Evolutionary conservation across 2,113 vertebrate species (phyloP), one percentile per base, ranked within the genome.

Genomic region (Todiramphus chloris): DNA sequence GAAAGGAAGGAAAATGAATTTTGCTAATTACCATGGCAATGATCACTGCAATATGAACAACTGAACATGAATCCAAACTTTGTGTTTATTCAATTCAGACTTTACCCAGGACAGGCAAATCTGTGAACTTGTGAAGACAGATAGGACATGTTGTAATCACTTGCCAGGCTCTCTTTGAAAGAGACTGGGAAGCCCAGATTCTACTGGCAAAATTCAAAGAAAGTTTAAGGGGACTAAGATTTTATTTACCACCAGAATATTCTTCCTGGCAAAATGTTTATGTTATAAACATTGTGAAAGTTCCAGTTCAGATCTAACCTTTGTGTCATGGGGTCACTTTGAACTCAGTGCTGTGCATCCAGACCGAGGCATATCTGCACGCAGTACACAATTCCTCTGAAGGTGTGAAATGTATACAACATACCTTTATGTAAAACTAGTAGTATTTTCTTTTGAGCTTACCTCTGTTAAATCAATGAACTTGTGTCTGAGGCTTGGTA

Each of bases 391-490:
- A 5, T 43, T 76, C 46, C 60, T 83, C 56, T 60, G 53, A 55
- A 66, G 13, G 13, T 63, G 31, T 88, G 77, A 80, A 83, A 86
- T 9, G 69, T 25, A 23, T 6, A 31, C n/a, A n/a, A 5, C 35
- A 74, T 6, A 37, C 1, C 21, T 53, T 51, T 62, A 44, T 12
- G 44, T 46, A 89, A 87, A 76, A 46, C 0, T 8, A 41, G 16
- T 24, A 7, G 5, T 19, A 87, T 83, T 86, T 72, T 9, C 28
- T 81, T 81, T 46, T 74, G 28, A 67, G 70, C 98, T 98, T 94
- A 99, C 99, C 98, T 99, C 97, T 70, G 99, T 99, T 93, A 99
- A 97, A 79, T 99, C 99, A 92, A 99, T 96, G 66, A 98, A 96
- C 94, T 98, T 99, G 21, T 97, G 91, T 92, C 90, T 98, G 48